These are phyloP conservation scores for Scolopax bukidnonensis DNA, from an alignment of 2,797 vertebrate species.

Conservation along the genomic window DNA sequence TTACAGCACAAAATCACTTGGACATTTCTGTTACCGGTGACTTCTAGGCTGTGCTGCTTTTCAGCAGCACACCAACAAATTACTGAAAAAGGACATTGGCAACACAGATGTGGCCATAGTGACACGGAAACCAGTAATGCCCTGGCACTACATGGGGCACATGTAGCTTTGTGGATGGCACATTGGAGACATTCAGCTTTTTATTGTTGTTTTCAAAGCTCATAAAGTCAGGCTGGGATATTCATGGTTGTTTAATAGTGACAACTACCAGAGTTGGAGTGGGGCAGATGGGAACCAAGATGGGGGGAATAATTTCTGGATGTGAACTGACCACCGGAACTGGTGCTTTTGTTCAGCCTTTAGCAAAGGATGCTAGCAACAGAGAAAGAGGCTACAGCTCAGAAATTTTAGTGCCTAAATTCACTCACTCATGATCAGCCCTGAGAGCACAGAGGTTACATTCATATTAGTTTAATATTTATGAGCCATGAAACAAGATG, in stretches of 20 bases:
- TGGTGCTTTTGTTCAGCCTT: not conserved
- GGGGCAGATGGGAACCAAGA: not conserved
- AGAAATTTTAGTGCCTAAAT: constrained; percentile 2
- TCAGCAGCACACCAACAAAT: rapidly evolving
- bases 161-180: not conserved
- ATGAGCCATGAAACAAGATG: constrained; percentile 60
- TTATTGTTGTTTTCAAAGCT: not conserved
- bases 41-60: not conserved
- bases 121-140: not conserved
- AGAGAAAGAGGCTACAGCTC: not conserved
- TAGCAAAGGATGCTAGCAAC: not conserved
- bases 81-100: rapidly evolving
- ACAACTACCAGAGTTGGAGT: not conserved
- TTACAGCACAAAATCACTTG: constrained; percentile 39
- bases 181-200: rapidly evolving
- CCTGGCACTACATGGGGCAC: not conserved
- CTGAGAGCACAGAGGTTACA: constrained; percentile 40
- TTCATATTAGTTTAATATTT: constrained; percentile 69
- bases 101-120: not conserved
- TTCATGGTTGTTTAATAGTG: not conserved
- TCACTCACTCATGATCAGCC: not conserved
- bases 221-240: not conserved
- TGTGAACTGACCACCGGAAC: not conserved
- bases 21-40: not conserved
- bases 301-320: not conserved